Evolutionary conservation across 2,888 invertebrate genomes (phyloP).

Genomic region (Leistus spinibarbis): DNA sequence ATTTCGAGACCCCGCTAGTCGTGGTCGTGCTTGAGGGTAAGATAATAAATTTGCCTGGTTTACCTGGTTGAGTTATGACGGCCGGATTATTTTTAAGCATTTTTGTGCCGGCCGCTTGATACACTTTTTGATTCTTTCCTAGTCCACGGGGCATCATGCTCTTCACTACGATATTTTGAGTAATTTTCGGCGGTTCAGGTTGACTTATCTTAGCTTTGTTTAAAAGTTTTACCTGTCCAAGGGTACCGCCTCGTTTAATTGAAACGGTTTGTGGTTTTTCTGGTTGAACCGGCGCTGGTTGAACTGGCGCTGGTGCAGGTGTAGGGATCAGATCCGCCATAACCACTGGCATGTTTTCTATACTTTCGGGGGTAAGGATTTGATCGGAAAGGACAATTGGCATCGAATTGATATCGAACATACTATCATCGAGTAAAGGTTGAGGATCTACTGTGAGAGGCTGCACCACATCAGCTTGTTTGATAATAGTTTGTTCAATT

Average conservation of each 20-base stretch:
- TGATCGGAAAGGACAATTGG: conserved; percentile 77
- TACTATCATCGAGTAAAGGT: conserved; percentile 55
- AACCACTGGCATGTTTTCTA: conserved; percentile 72
- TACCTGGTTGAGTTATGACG: conserved; percentile 46
- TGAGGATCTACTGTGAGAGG: conserved; percentile 42
- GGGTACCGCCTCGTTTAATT: conserved; percentile 18
- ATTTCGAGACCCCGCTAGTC: conserved; percentile 45
- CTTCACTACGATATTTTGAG: conserved; percentile 41
- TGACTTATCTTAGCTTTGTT: conserved; percentile 44
- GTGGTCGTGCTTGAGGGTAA: conserved; percentile 43
- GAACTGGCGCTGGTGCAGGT: conserved; percentile 19
- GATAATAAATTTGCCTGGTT: conserved; percentile 49
- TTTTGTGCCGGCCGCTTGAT: conserved; percentile 45
- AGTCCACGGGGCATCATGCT: conserved; percentile 26
- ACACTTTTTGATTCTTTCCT: conserved; percentile 43
- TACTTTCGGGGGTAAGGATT: conserved; percentile 68
- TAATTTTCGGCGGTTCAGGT: conserved; percentile 39
- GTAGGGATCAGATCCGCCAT: conserved; percentile 50
- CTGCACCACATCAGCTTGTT: conserved; percentile 54
- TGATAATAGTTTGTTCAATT: conserved; percentile 56
- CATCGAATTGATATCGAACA: conserved; percentile 78
- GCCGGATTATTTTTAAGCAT: conserved; percentile 46
- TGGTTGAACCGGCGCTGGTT: conserved; percentile 27
- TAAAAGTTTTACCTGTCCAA: conserved; percentile 42
- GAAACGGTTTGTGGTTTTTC: conserved; percentile 41